Percentiles rank a stretch among this genome's conserved stretches.
Conservation (phyloP, 2,888 invertebrate species). For the Scaeva pyrastri region DNA sequence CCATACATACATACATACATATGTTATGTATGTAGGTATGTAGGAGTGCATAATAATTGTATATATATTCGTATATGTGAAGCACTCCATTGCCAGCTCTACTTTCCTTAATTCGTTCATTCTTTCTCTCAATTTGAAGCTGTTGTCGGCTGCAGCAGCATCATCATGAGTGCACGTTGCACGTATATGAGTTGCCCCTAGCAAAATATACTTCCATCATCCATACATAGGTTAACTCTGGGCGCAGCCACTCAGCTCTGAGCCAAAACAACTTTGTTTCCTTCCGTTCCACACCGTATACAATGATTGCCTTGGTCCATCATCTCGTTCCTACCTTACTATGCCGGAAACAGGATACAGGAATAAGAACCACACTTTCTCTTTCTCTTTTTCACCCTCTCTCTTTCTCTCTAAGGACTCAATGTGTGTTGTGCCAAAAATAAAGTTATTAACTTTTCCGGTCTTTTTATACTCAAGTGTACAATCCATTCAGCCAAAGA, state of each 20-base stretch:
- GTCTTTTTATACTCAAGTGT: conserved; percentile 69
- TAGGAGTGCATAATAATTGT: too few relatives aligned
- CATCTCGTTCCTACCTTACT: conserved; percentile 15
- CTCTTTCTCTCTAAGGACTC: neutral
- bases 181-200: neutral
- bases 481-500: conserved; percentile 71
- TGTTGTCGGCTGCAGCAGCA: conserved; percentile 39
- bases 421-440: conserved; percentile 61
- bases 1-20: too few relatives aligned
- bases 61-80: too few relatives aligned
- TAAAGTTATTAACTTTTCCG: conserved; percentile 74
- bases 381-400: neutral
- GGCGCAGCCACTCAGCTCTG: conserved; percentile 55
- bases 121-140: conserved; percentile 34
- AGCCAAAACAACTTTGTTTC: conserved; percentile 43
- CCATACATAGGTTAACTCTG: neutral
- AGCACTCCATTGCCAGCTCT: conserved; percentile 34
- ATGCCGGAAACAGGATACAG: conserved; percentile 4
- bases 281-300: neutral
- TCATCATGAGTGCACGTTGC: neutral
- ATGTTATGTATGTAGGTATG: neutral
- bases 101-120: neutral
- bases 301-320: conserved; percentile 46
- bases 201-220: neutral
- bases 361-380: neutral